Percentiles rank a stretch among this genome's conserved stretches.
phyloP scores from a whole-genome alignment of 1,140 invertebrate species.

The Lepidurus couesii region DNA sequence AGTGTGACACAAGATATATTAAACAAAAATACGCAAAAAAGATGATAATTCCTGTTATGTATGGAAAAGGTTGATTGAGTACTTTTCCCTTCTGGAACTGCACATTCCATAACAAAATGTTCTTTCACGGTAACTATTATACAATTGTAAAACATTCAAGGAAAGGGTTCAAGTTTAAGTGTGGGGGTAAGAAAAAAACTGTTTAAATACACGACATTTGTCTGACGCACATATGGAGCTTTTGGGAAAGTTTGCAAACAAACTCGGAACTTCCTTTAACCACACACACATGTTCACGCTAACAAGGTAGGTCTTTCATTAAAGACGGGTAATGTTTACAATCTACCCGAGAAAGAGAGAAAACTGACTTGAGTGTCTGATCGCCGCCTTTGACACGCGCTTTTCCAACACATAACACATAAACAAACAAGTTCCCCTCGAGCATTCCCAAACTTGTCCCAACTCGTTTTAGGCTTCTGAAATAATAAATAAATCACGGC shows the following conservation, averaged over 20 bases:
- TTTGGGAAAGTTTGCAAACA: neutral
- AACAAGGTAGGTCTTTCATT: slow-evolving; percentile 16
- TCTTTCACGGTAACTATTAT: neutral
- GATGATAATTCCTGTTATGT: neutral
- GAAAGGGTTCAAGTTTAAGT: neutral
- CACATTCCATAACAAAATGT: slow-evolving; percentile 2
- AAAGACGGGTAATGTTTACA: neutral
- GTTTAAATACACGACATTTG: neutral
- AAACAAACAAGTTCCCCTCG: slow-evolving; percentile 5
- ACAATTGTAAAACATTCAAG: neutral
- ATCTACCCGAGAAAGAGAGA: neutral
- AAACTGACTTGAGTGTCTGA: slow-evolving; percentile 11
- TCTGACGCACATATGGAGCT: neutral
- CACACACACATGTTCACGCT: neutral
- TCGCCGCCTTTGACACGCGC: neutral
- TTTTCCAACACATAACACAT: neutral
- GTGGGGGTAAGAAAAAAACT: neutral
- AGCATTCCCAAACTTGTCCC: neutral
- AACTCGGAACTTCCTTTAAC: neutral
- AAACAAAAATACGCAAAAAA: neutral
- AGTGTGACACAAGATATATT: slow-evolving; percentile 8
- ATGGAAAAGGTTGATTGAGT: neutral
- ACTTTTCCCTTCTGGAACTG: neutral
- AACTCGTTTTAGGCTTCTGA: neutral
- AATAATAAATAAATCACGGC: slow-evolving; percentile 5